Conservation (phyloP, 2,797 vertebrate genomes). For the Hydrophis major region DNA sequence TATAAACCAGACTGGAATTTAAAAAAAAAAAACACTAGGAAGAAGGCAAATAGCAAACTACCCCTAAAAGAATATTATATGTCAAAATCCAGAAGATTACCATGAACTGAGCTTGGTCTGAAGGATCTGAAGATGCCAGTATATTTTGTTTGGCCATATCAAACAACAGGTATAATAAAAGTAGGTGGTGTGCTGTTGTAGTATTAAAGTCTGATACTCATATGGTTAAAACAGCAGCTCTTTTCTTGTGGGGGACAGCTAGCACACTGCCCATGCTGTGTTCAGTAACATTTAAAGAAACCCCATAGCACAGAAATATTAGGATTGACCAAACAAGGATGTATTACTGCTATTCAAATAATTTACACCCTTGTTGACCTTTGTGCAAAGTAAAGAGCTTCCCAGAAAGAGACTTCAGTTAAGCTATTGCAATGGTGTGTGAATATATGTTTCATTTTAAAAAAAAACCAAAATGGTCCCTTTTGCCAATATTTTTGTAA, state of each 20-base stretch:
- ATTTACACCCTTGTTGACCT: background rate
- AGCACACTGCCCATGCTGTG: background rate
- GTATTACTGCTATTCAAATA: background rate
- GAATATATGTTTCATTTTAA: background rate
- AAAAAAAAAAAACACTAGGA: background rate
- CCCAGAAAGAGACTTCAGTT: background rate
- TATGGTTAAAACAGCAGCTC: background rate
- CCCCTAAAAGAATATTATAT: background rate
- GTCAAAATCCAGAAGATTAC: background rate
- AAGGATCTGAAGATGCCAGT: background rate
- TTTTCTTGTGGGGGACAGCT: background rate
- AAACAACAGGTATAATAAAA: background rate
- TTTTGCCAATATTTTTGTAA: background rate
- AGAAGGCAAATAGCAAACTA: background rate
- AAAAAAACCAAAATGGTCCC: background rate
- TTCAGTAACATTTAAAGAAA: background rate
- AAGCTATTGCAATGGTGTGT: background rate
- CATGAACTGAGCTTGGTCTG: background rate
- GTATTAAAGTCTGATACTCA: background rate
- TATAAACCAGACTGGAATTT: background rate
- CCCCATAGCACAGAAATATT: background rate
- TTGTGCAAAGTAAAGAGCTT: background rate
- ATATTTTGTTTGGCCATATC: background rate
- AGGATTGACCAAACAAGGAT: background rate
- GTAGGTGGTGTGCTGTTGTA: background rate